Base-by-base conservation (phyloP, 1,140 invertebrate genomes). In the Acyrthosiphon pisum region DNA sequence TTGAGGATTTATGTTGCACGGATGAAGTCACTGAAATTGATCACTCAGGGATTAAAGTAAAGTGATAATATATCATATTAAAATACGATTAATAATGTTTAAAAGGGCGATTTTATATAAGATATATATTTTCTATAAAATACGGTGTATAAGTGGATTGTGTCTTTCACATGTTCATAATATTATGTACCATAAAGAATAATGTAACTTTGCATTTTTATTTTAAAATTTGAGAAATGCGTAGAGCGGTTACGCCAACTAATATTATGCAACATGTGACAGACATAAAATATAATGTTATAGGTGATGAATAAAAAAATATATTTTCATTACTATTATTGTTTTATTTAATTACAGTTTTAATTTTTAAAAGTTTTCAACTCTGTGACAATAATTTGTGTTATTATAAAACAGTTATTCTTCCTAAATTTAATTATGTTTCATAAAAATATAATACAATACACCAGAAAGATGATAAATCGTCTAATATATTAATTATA, bases 321-420 rank as follows among this genome's bases (percentile, higher is more conserved):
- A 18, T 14, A 76, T 76, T 76, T 76, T 30, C 14, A n/a, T 76
- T 76, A 18, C 4, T 76, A 76, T 76, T 76, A 35, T 35, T 76
- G n/a, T 76, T 76, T 76, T n/a, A 35, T 76, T 76, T 76, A 9
- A 76, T 76, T n/a, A 76, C n/a, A 6, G 60, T 76, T 76, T 76
- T 76, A n/a, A 76, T 76, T 76, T 76, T 18, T n/a, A 76, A 76
- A 76, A 76, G n/a, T n/a, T 76, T n/a, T 76, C 60, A 76, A 76
- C 60, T 35, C n/a, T 76, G n/a, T 76, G n/a, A 35, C 60, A 76
- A 76, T 76, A 76, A 76, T 76, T 76, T 76, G 60, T 76, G 60
- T 76, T 76, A 76, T 76, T 76, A 18, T 76, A 35, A 76, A 76
- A 35, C 60, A n/a, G 60, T 76, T 76, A 30, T 76, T n/a, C 14